Conservation (phyloP, 2,797 vertebrate species). For the Echiichthys vipera region DNA sequence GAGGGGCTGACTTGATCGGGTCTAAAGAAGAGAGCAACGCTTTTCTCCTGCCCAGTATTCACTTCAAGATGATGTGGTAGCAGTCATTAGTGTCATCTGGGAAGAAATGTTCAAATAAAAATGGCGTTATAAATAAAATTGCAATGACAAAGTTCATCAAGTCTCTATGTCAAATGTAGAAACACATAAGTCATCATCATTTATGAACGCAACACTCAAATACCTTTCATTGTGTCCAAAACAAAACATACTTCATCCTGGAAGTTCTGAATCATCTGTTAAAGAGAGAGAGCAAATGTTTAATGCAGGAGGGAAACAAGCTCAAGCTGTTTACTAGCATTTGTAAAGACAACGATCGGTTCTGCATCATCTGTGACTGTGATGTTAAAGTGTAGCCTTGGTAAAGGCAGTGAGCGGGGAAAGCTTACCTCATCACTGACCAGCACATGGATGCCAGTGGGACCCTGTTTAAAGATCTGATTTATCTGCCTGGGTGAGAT, state of each 20-base stretch:
- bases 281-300: conserved; percentile 17
- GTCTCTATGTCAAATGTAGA: conserved; percentile 28
- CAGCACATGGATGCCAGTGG: conserved; percentile 96
- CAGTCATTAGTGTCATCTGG: conserved; percentile 94
- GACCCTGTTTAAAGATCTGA: conserved; percentile 97
- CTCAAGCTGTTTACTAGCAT: neutral
- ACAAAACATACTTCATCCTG: conserved; percentile 97
- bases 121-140: conserved; percentile 34
- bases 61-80: conserved; percentile 98
- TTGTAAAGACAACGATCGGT: neutral
- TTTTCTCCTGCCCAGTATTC: conserved; percentile 64
- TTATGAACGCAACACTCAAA: neutral
- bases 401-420: neutral
- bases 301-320: neutral
- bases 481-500: conserved; percentile 95
- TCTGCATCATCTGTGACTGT: neutral
- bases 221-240: conserved; percentile 99
- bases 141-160: conserved; percentile 1
- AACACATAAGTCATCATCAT: neutral
- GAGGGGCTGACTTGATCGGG: conserved; percentile 51
- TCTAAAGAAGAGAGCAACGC: conserved; percentile 51
- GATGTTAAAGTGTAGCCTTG: neutral
- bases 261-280: conserved; percentile 98
- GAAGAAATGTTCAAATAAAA: conserved; percentile 7
- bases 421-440: conserved; percentile 93